Evolutionary conservation across 2,888 invertebrate species (phyloP), one percentile per base, ranked within the genome.

Genomic region (Nysson spinosus): DNA sequence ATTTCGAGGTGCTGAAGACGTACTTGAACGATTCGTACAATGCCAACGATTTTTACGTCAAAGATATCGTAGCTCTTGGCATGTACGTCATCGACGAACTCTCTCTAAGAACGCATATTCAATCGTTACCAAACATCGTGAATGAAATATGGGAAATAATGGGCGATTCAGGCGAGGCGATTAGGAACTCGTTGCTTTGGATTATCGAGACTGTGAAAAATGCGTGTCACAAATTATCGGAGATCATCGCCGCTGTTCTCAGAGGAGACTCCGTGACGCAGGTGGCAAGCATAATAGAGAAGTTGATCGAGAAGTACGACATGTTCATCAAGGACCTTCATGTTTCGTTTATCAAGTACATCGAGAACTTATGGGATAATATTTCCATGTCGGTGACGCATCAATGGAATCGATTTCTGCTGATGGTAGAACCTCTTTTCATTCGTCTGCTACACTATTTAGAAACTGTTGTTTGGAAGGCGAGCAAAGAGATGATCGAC

Each of bases 91-190:
- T 94, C 35, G 95, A 96, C 74, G 95, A 96, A 83, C 89, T 95
- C 83, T 93, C 95, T 0, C 90, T 95, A 40, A 89, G 92, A 57
- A 92, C 92, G 62, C 94, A 95, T 82, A 91, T 95, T 72, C 92
- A 95, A 76, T 93, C 93, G 0, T 82, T 95, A 46, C 95, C 95
- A 0, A 93, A 93, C 40, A 94, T 95, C 17, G 89, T 95, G 0
- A 93, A 93, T 42, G 95, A 95, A 84, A 90, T 95, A 80, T 95
- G 94, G 94, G 93, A 94, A 3, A 92, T 94, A 75, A 94, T 95
- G 94, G 95, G 95, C 0, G 94, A 95, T 50, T 95, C 95, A 0
- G 95, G 95, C 5, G 90, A 92, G 71, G 94, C 94, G 0, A 90
- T 95, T 14, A 92, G 94, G 40, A 92, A 93, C 69, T 94, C 94